Evolutionary conservation across 2,797 vertebrate species (phyloP), one percentile per base, ranked within the genome.

Genomic region (Myotis myotis): DNA sequence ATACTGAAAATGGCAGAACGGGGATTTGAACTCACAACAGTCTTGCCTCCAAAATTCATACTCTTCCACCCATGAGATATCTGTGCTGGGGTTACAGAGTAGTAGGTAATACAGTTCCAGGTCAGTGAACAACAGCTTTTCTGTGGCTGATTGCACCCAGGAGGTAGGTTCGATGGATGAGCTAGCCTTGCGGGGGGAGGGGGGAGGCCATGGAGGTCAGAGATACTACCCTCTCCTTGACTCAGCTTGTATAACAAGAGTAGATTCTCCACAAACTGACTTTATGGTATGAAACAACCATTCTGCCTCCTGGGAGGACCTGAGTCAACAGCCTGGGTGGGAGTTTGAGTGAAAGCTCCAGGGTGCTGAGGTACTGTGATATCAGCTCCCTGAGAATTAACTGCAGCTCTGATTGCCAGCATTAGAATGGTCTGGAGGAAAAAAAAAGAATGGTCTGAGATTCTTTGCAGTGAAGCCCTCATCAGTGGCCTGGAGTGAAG

Each of bases 41-140:
- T 95, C 53, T 94, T 94, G 22, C 96, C 89, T 95, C 84, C 80
- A 91, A 93, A 94, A 76, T 94, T 96, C 62, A 91, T 96, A 91
- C 41, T 96, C 71, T 89, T 71, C 38, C 41, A 71, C 41, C 55
- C 17, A 25, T 83, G 53, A 91, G 76, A 92, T 88, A n/a, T 36
- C 49, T 74, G 28, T 93, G 47, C 72, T 91, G 49, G 47, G 38
- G 17, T 91, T 92, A 23, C 28, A 87, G 33, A 87, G 20, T 71
- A 80, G 83, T 19, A 41, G 66, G 80, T 83, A 33, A 70, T 83
- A 38, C 23, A 53, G 38, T 72, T 89, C 23, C 55, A 80, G 76
- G 75, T 80, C 49, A 75, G 47, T 62, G 70, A 90, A 25, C 28
- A 51, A 25, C 16, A 36, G 23, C 75, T 71, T 87, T 85, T 57